Base-by-base conservation (phyloP, 2,113 vertebrate genomes). In the Turdus rufiventris region DNA sequence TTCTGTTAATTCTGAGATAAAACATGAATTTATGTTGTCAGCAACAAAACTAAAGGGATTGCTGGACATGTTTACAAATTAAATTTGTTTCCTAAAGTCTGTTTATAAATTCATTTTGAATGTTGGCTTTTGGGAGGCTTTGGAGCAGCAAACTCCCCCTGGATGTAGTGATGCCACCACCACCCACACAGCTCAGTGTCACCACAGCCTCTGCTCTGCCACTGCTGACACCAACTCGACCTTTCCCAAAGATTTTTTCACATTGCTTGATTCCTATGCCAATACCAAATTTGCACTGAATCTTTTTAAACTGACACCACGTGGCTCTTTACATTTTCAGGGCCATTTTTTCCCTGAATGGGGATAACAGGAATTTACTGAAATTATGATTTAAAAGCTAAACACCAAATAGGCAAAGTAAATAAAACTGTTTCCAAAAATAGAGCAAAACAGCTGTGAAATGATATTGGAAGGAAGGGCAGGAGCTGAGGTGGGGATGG, bases 151-250 rank as follows among this genome's bases (percentile, higher is more conserved):
- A 56, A 63, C 9, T 53, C 73, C n/a, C 24, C 26, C 53, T 19
- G 26, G 14, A 2, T 61, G 33, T 12, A 10, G 73, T 28, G 73
- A 68, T 86, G 54, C 36, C 24, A 36, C 53, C 85, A 45, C 45
- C 65, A 40, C 6, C 76, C 56, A 40, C 26, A 26, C 8, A 5
- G 62, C 84, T 89, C 36, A 6, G 38, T 51, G 5, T 76, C 54
- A 60, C 91, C 88, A 36, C 92, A 83, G 93, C 84, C 92, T 95
- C 91, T 88, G 65, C 82, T 78, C 28, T 25, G 42, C 29, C 45
- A 8, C 74, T 67, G 38, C 85, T 90, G 38, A 57, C 31, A 75
- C 75, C 91, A 87, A 56, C 76, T 0, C 18, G 45, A 53, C 38
- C 67, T 94, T 90, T 94, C 60, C 45, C 50, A 4, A 36, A 40